These are phyloP conservation scores for Drosophila percnosoma DNA, from an alignment of 2,888 invertebrate genomes.

Conservation along the genomic window DNA sequence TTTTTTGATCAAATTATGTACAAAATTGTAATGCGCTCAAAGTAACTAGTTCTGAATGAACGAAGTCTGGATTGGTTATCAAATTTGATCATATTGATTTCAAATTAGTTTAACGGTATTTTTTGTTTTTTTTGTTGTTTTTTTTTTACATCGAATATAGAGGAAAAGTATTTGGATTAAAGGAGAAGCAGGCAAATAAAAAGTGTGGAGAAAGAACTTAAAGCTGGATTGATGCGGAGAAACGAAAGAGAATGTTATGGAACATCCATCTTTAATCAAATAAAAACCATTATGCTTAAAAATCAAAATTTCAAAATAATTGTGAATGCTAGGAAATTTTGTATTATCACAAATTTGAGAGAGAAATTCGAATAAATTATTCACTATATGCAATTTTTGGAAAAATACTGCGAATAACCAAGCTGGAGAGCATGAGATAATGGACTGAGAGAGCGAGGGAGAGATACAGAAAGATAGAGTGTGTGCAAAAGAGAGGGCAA, in stretches of 20 bases:
- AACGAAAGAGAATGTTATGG: slow-evolving; percentile 2
- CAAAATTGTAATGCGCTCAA: not conserved
- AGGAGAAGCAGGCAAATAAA: slow-evolving; percentile 1
- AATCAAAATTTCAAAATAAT: not conserved
- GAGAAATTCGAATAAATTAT: not conserved
- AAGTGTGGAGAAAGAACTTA: not conserved
- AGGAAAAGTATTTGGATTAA: not conserved
- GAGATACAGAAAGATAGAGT: slow-evolving; percentile 24
- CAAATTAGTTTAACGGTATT: not conserved
- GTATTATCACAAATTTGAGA: slow-evolving; percentile 14
- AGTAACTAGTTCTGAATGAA: not conserved
- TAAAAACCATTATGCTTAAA: slow-evolving; percentile 8
- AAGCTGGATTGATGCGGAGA: not conserved
- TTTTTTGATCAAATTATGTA: not conserved
- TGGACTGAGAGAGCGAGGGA: slow-evolving; percentile 34
- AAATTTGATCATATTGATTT: not conserved
- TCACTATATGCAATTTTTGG: not conserved
- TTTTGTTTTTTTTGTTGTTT: not conserved
- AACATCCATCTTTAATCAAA: slow-evolving; percentile 15
- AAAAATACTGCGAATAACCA: slow-evolving; percentile 10
- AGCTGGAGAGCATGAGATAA: slow-evolving; percentile 22
- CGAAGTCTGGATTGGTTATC: not conserved
- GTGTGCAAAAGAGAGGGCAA: slow-evolving; percentile 45
- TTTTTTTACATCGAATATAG: not conserved
- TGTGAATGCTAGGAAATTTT: slow-evolving; percentile 27